A percentile compares a stretch with the other conserved stretches of the same genome.
Evolutionary conservation across 2,888 invertebrate species (phyloP).

Genomic region (Apamea monoglypha): DNA sequence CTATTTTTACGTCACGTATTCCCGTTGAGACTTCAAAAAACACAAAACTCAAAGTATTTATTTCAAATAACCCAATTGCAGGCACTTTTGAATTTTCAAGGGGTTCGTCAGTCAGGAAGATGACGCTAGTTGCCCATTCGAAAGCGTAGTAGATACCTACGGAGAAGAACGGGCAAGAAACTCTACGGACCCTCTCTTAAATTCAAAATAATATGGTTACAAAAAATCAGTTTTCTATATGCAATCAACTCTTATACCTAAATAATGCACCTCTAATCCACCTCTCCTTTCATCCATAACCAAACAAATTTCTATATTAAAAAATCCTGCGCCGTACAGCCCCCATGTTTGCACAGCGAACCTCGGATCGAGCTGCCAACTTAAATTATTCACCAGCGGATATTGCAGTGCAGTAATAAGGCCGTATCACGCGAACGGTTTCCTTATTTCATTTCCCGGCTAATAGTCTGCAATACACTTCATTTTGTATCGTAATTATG

Average conservation of each 20-base stretch:
- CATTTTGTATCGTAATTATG: slow-evolving; percentile 37
- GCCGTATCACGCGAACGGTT: slow-evolving; percentile 67
- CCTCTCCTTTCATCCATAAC: not conserved
- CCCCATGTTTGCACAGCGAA: slow-evolving; percentile 42
- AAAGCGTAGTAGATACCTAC: not conserved
- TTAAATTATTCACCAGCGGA: slow-evolving; percentile 70
- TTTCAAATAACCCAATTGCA: not conserved
- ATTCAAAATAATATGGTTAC: not conserved
- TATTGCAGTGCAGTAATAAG: slow-evolving; percentile 72
- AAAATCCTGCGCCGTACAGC: slow-evolving; percentile 30
- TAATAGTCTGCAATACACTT: slow-evolving; percentile 44
- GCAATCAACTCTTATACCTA: not conserved
- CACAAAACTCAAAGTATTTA: not conserved
- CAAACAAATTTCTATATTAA: slow-evolving; percentile 56
- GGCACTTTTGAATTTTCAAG: not conserved
- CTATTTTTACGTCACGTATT: not conserved
- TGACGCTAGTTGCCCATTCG: not conserved
- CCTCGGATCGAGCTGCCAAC: slow-evolving; percentile 43
- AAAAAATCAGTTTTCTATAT: not conserved
- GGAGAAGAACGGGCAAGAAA: not conserved
- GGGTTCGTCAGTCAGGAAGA: not conserved
- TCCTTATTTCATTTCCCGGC: slow-evolving; percentile 68
- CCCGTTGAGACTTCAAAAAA: not conserved
- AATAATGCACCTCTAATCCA: slow-evolving; percentile 35
- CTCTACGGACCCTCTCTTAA: not conserved